Base-by-base conservation (phyloP, 2,113 vertebrate species). In the Otocyon megalotis region DNA sequence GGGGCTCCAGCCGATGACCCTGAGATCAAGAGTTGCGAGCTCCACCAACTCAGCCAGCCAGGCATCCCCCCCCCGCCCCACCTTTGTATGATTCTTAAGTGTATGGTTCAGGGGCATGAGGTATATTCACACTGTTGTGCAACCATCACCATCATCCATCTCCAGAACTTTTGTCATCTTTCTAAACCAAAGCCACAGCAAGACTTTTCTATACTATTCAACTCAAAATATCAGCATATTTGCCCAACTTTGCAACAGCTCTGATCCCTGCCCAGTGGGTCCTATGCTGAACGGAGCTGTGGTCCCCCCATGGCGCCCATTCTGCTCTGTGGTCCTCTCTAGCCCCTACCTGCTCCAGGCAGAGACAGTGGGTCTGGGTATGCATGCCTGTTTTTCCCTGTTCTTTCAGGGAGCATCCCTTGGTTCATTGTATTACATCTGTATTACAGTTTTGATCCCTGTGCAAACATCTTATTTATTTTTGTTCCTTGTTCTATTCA, bases 401-500 rank as follows among this genome's bases (percentile, higher is more conserved):
- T 63, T 94, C 32, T 90, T 48, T 88, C 12, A 14, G n/a, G 19
- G 58, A 53, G 14, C 53, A 19, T 79, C 10, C 32, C 24, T 65
- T 37, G 43, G 32, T 71, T 84, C 32, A 62, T 20, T 58, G 30
- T 48, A 11, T 67, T 54, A 37, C 5, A 56, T 60, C 17, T 5
- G 1, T 24, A 48, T 72, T 76, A 90, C 32, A 58, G 63, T 43
- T 86, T 60, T 50, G 74, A 93, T 87, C 60, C 74, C 63, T 67
- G 11, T 93, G 32, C 63, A 97, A 87, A 48, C 5, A 74, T 37
- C 19, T 81, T 74, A 11, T 63, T 95, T 16, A 86, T 67, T 81
- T 97, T 77, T 92, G 24, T 88, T 90, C 81, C 82, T 90, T 85
- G 48, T 85, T 58, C 32, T 65, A 87, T 67, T 60, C 58, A 82